These are phyloP conservation scores for Zapornia atra DNA, from an alignment of 2,113 vertebrate genomes.

Conservation along the genomic window DNA sequence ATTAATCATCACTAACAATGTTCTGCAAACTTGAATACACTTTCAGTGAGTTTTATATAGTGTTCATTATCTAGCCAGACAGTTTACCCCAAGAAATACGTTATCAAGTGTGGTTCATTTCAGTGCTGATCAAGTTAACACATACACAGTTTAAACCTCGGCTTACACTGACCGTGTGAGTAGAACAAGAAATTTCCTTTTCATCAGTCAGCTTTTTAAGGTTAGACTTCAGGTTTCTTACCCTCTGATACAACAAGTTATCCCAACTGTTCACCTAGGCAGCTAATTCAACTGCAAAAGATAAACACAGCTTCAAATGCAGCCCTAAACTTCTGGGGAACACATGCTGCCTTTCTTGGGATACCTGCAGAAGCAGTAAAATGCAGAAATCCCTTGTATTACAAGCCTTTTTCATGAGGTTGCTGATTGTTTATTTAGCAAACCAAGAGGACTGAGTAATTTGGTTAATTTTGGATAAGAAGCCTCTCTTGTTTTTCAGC, in stretches of 20 bases:
- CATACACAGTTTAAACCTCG: background rate
- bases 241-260: background rate
- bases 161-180: rapidly evolving
- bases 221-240: background rate
- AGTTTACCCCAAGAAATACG: background rate
- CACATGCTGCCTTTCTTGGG: background rate
- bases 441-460: background rate
- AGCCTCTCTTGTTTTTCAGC: background rate
- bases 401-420: background rate
- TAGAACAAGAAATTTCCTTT: background rate
- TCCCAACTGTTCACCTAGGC: background rate
- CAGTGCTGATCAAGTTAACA: background rate
- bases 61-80: background rate
- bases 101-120: background rate
- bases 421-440: background rate
- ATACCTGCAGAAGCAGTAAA: background rate
- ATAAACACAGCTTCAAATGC: background rate
- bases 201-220: background rate
- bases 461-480: background rate
- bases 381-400: background rate
- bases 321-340: background rate
- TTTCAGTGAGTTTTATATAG: background rate
- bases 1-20: background rate
- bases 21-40: background rate
- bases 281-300: background rate